A percentile compares a stretch with the other conserved stretches of the same genome.
Conservation (phyloP, 1,140 invertebrate genomes). For the Dreissena polymorpha region DNA sequence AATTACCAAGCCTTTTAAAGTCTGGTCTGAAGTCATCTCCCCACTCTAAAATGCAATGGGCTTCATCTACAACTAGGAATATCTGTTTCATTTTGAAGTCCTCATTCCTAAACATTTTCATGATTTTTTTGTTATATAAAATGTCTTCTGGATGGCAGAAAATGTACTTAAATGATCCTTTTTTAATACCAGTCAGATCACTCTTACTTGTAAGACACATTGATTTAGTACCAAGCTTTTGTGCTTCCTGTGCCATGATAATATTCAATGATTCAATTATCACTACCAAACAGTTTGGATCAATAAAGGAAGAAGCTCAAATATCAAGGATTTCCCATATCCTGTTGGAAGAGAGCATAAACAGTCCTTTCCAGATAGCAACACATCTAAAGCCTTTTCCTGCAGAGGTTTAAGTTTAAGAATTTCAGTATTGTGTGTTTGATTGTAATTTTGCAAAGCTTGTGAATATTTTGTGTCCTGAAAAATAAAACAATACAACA, state of each 20-base stretch:
- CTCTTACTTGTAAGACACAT: constrained; percentile 6
- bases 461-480: background rate
- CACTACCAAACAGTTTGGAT: constrained; percentile 11
- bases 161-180: background rate
- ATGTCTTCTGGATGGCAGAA: constrained; percentile 30
- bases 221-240: constrained; percentile 3
- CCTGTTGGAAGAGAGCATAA: constrained; percentile 34
- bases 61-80: constrained; percentile 35
- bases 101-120: background rate
- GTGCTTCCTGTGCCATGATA: constrained; percentile 6
- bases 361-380: constrained; percentile 30
- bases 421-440: background rate
- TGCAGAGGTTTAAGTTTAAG: constrained; percentile 1
- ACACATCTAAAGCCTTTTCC: background rate
- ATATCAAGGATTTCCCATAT: constrained; percentile 36
- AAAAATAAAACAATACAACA: constrained; percentile 8
- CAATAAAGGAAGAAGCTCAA: constrained; percentile 23
- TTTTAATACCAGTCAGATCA: background rate
- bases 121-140: constrained; percentile 12
- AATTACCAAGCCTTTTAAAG: background rate
- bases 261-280: constrained; percentile 20
- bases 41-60: constrained; percentile 41
- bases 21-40: constrained; percentile 36
- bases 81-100: background rate
- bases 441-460: background rate